Percentiles rank a stretch among this genome's conserved stretches.
These are phyloP conservation scores for Crotalus viridis DNA, from an alignment of 2,113 vertebrate genomes.

Conservation along the genomic window DNA sequence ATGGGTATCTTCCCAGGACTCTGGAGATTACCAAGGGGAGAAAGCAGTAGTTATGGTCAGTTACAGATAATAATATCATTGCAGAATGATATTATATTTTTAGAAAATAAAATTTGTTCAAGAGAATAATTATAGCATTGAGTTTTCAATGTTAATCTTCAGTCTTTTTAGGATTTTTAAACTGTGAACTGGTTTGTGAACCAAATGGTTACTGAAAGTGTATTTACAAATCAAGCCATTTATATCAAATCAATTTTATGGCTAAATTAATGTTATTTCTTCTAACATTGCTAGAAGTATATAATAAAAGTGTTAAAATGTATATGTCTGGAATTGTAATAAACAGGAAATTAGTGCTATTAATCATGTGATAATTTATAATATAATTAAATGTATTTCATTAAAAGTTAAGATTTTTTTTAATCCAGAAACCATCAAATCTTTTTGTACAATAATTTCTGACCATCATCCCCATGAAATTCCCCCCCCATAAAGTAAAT, in stretches of 20 bases:
- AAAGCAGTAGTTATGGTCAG: neutral
- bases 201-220: neutral
- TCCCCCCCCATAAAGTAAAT: neutral
- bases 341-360: neutral
- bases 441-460: neutral
- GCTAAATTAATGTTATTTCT: neutral
- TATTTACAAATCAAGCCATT: neutral
- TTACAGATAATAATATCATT: neutral
- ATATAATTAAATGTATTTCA: neutral
- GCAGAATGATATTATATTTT: neutral
- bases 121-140: neutral
- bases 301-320: neutral
- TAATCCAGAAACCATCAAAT: neutral
- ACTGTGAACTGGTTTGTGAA: neutral
- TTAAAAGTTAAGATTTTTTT: neutral
- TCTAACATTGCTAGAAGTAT: neutral
- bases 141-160: neutral
- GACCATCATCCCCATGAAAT: neutral
- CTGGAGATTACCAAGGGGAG: neutral
- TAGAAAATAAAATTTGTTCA: neutral
- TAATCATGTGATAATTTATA: neutral
- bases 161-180: neutral
- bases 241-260: neutral
- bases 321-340: neutral
- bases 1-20: neutral